Evolutionary conservation across 2,113 vertebrate species (phyloP), one percentile per base, ranked within the genome.

Genomic region (Ctenodactylus gundi): DNA sequence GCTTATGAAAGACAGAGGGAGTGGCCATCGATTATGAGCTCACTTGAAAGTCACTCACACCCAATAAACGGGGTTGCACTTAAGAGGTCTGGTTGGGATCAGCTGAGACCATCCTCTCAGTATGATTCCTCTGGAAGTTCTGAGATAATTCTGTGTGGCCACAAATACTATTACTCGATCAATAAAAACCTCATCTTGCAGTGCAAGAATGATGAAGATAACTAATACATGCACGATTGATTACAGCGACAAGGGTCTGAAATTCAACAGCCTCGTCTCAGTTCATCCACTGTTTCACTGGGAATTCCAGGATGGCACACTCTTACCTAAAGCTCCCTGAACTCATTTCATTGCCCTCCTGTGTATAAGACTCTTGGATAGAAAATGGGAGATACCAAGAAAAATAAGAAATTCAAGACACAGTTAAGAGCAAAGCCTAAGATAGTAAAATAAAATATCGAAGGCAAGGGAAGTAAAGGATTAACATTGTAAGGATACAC

Each of bases 31-130:
- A 94, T 88, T 89, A 77, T 77, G 83, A 97, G 67, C 92, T 96
- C 94, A 83, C 90, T 75, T 27, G 11, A 82, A 94, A 95, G 77
- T 85, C 91, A 93, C 90, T 96, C 77, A 85, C 93, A 93, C 92
- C 73, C 92, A 95, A 92, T 96, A 97, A 97, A 96, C 67, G 46
- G 39, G 36, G 46, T 23, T 88, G 57, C 65, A 23, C 88, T 95
- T 70, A 84, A 18, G 46, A 81, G 60, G 12, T 72, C 84, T 97
- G 72, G 21, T 55, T 85, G 72, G 65, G 87, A 92, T 93, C 15
- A 53, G 17, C 90, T 83, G 67, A 93, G 36, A 73, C 72, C 31
- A 68, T 58, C 60, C 53, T 85, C 82, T 93, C 82, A 83, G 84
- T 53, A 60, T 41, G 67, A 60, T 57, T 94, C 41, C 51, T 91